Evolutionary conservation across 2,888 invertebrate genomes (phyloP).

Genomic region (Himalopsyche tibetana): DNA sequence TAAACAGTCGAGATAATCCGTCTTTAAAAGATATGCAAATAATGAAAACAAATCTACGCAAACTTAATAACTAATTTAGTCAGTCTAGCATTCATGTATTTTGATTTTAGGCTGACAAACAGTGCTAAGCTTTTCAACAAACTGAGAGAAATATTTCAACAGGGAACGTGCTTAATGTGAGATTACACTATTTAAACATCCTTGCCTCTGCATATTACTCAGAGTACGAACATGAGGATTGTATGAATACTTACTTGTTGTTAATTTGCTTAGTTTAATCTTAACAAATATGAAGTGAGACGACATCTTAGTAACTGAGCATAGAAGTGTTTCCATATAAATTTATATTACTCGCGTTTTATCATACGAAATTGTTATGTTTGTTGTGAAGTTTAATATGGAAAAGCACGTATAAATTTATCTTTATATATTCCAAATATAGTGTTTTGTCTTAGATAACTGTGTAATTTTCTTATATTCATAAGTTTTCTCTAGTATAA

Average conservation of each 20-base stretch:
- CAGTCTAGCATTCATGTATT: no score
- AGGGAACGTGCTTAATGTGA: background rate
- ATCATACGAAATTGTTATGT: background rate
- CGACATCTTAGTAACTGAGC: slow-evolving; percentile 21
- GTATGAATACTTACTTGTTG: background rate
- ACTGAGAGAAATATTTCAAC: background rate
- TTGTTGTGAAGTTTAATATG: background rate
- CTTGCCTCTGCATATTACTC: background rate
- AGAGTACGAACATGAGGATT: background rate
- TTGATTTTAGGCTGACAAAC: no score
- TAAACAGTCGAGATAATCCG: no score
- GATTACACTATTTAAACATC: slow-evolving; percentile 9
- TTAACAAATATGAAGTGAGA: background rate
- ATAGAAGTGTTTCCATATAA: background rate
- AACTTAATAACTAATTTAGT: no score
- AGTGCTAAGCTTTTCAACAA: background rate
- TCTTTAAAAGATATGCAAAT: no score
- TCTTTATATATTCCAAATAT: no score
- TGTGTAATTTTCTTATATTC: no score
- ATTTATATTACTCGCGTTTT: background rate
- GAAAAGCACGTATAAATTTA: background rate
- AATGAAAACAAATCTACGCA: no score
- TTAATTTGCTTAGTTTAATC: slow-evolving; percentile 39
- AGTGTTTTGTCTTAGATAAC: no score
- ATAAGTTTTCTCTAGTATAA: no score